A percentile compares a stretch with the other conserved stretches of the same genome.
Conservation (phyloP, 2,113 vertebrate genomes). For the Hemibagrus wyckioides region DNA sequence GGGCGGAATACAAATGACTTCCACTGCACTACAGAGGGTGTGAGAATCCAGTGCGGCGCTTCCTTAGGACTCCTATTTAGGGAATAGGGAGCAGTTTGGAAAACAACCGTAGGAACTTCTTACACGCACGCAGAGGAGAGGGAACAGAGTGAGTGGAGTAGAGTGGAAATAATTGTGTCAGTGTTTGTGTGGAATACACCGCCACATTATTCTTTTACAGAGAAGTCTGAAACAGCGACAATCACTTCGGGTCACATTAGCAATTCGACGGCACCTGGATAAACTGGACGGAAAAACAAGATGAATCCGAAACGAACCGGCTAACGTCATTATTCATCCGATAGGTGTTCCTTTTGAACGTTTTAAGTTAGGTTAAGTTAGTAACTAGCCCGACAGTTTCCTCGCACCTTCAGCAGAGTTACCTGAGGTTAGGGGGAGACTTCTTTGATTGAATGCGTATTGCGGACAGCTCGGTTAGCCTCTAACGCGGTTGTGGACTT, state of each 20-base stretch:
- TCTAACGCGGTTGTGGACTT: not conserved
- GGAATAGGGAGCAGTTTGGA: not conserved
- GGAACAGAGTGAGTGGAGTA: not conserved
- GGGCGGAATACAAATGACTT: not conserved
- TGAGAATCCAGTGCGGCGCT: not conserved
- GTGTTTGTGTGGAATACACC: conserved; percentile 19
- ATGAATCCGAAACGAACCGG: conserved; percentile 4
- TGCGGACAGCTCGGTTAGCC: not conserved
- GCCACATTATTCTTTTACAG: not conserved
- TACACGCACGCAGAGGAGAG: not conserved
- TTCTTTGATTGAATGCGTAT: not conserved
- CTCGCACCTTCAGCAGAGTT: not conserved
- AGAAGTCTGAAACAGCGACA: not conserved
- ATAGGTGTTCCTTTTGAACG: not conserved
- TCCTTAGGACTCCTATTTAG: not conserved
- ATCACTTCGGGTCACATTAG: not conserved
- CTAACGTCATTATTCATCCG: not conserved
- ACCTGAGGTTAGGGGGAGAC: conserved; percentile 18
- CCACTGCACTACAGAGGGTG: not conserved
- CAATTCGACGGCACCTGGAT: not conserved
- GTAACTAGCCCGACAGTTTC: conserved; percentile 12
- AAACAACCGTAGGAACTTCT: not conserved
- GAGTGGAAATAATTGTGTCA: conserved; percentile 20
- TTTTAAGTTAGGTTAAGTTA: conserved; percentile 2
- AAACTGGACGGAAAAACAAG: conserved; percentile 13